These are phyloP conservation scores for Agrypnus murinus DNA, from an alignment of 2,888 invertebrate genomes.

Conservation along the genomic window DNA sequence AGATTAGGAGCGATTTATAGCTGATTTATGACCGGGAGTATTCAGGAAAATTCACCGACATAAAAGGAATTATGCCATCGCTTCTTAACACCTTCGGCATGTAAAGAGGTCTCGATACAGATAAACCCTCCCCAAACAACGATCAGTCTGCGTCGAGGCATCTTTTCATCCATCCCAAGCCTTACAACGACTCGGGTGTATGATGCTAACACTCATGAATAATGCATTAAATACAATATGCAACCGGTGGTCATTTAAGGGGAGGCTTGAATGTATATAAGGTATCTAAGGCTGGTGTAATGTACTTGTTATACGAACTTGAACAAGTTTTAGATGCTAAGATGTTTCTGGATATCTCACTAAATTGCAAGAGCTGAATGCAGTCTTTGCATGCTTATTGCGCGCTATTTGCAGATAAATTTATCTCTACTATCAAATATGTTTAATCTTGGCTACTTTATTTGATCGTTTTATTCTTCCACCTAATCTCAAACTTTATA, in stretches of 20 bases:
- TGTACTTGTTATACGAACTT: slow-evolving; percentile 31
- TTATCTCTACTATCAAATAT: no score
- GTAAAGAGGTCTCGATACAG: slow-evolving; percentile 38
- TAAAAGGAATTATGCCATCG: slow-evolving; percentile 37
- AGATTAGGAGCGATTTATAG: slow-evolving; percentile 31
- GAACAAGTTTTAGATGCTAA: slow-evolving; percentile 20
- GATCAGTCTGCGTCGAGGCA: slow-evolving; percentile 52
- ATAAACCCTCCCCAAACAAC: slow-evolving; percentile 51
- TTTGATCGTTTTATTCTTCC: no score
- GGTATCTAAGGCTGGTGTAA: slow-evolving; percentile 33
- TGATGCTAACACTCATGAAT: slow-evolving; percentile 57
- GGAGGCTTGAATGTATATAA: slow-evolving; percentile 32
- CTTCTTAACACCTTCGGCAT: slow-evolving; percentile 40
- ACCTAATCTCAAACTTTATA: no score
- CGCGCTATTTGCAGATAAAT: no score
- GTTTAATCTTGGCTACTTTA: no score
- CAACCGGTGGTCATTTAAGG: slow-evolving; percentile 61
- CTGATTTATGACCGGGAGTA: slow-evolving; percentile 25
- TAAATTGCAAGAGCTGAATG: no score
- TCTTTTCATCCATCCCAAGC: slow-evolving; percentile 44
- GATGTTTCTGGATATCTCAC: no score
- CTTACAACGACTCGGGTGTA: slow-evolving; percentile 43
- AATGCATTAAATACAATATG: slow-evolving; percentile 61
- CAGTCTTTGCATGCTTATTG: no score
- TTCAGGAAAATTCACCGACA: slow-evolving; percentile 10